Evolutionary conservation across 1,140 invertebrate species (phyloP).

Genomic region (Drosophila virilis): DNA sequence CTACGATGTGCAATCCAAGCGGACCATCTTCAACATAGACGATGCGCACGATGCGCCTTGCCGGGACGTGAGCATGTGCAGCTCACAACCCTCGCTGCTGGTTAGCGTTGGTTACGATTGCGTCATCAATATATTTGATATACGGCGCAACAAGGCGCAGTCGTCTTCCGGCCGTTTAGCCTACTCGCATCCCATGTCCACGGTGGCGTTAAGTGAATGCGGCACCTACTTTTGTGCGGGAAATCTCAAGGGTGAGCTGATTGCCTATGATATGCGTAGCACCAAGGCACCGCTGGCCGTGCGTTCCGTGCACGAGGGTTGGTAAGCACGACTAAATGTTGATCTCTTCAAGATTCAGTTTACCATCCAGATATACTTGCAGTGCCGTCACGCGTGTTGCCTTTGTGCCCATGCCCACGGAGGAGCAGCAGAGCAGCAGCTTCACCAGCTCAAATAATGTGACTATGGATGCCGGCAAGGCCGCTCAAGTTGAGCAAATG

Average conservation of each 20-base stretch:
- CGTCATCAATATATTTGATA: conserved; percentile 81
- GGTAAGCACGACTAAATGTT: background rate
- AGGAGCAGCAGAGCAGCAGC: conserved; percentile 57
- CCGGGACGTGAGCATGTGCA: conserved; percentile 74
- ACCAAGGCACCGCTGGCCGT: conserved; percentile 60
- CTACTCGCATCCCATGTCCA: conserved; percentile 69
- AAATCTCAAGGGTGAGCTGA: conserved; percentile 80
- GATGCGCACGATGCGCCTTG: conserved; percentile 78
- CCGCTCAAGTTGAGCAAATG: conserved; percentile 29
- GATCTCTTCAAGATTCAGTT: too few species aligned
- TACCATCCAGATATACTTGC: background rate
- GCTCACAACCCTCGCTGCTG: conserved; percentile 59
- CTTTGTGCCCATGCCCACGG: conserved; percentile 66
- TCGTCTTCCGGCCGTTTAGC: conserved; percentile 49
- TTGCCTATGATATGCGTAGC: conserved; percentile 77
- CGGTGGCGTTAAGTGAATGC: conserved; percentile 72
- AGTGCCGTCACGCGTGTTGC: conserved; percentile 66
- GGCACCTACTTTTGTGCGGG: conserved; percentile 78
- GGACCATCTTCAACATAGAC: conserved; percentile 59
- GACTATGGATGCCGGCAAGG: conserved; percentile 33
- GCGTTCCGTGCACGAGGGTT: conserved; percentile 61
- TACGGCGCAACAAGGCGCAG: conserved; percentile 61
- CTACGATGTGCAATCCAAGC: conserved; percentile 74
- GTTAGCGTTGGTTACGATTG: conserved; percentile 81
- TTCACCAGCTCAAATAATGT: conserved; percentile 44